Percentiles rank a stretch among this genome's conserved stretches.
Conservation (phyloP, 2,113 vertebrate species). For the pig (Sus scrofa) region T2T-Sscrofa CM000820.6:130189501-130190000, state of each 20-base stretch:
- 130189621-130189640: not conserved
- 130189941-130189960: not conserved
- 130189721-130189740: not conserved
- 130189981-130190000: not conserved
- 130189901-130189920: not conserved
- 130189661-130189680: not conserved
- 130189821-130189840: not conserved
- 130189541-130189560: not conserved
- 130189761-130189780: not conserved
- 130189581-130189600: not conserved
- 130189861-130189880: not conserved
- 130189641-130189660: not conserved
- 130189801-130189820: not conserved
- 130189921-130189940: not conserved
- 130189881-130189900: not conserved
- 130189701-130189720: not conserved
- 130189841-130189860: not conserved
- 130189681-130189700: not conserved
- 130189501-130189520: not conserved
- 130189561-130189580: not conserved
- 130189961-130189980: not conserved
- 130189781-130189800: not conserved
- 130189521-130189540: not conserved
- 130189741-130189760: not conserved
- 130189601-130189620: not conserved